Conservation (phyloP, 2,888 invertebrate genomes). For the Cheilosia vulpina region DNA sequence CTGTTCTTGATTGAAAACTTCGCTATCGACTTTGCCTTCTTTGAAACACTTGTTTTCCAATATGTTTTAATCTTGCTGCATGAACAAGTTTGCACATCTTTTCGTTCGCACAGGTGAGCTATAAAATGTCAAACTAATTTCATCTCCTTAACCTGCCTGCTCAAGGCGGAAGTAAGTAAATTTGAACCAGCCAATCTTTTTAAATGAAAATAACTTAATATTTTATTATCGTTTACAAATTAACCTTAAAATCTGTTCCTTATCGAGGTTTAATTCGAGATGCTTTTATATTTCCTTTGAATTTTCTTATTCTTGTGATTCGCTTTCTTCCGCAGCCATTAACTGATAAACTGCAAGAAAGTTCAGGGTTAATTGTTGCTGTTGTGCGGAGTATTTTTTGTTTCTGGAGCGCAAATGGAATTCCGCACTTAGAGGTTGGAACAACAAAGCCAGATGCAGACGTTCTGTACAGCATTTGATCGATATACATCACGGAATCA, state of each 20-base stretch:
- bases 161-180: too few relatives aligned
- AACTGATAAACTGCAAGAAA: constrained; percentile 25
- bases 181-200: too few relatives aligned
- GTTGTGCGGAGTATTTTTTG: background rate
- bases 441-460: background rate
- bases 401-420: constrained; percentile 5
- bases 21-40: too few relatives aligned
- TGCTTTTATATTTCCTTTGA: too few relatives aligned
- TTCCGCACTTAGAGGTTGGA: constrained; percentile 7
- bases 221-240: background rate
- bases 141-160: too few relatives aligned
- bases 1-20: too few relatives aligned
- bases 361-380: constrained; percentile 39
- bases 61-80: too few relatives aligned
- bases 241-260: constrained; percentile 9
- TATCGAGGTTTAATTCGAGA: constrained; percentile 15
- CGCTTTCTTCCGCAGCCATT: constrained; percentile 1
- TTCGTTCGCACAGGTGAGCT: too few relatives aligned
- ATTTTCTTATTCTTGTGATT: background rate
- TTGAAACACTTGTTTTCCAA: too few relatives aligned
- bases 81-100: too few relatives aligned
- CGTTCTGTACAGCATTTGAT: constrained; percentile 16
- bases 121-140: too few relatives aligned
- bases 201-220: too few relatives aligned
- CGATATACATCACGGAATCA: constrained; percentile 32